Base-by-base conservation (phyloP, 92 coral and sea anemone genomes). In the Zoanthus sociatus region DNA sequence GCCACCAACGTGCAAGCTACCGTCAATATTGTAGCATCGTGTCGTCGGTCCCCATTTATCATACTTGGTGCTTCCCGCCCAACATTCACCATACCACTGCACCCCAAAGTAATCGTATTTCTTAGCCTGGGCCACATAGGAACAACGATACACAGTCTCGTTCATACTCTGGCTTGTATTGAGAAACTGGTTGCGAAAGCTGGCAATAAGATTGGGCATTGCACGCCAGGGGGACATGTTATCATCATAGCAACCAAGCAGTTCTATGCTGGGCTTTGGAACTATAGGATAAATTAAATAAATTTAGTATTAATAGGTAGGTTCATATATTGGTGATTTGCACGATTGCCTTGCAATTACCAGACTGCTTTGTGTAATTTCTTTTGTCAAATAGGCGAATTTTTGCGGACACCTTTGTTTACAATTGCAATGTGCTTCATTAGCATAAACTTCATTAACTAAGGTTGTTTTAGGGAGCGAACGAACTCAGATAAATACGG, bases 21-120 rank as follows among this genome's bases (percentile, higher is more conserved):
- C 53, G 13, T 33, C 5, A 78, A 56, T 56, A n/a, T 13, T 60
- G 26, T 4, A 15, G 72, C 83, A 78, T 69, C 66, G 64, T 32
- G 48, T 58, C 1, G 71, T 47, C 1, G 10, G n/a, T 15, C 83
- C 83, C 83, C 83, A 78, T 21, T 37, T 8, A 51, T 61, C 94
- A 18, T 77, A 64, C 3, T 21, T 12, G 11, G 89, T 74, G 4
- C 89, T 50, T 44, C 91, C 90, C 8, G 92, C 71, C 78, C 90
- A 93, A 73, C 98, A 95, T 75, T 95, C 98, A 11, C 98, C 98
- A 55, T 92, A 93, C 72, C 5, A 90, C 70, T 94, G 96, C 13
- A 95, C 87, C 16, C 92, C 96, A 74, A 93, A 95, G 54, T 90
- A 87, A 37, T 86, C 54, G 64, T 90, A 87, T 33, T 87, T 87